Conservation (phyloP, 2,888 invertebrate genomes). For the Acronicta aceris region DNA sequence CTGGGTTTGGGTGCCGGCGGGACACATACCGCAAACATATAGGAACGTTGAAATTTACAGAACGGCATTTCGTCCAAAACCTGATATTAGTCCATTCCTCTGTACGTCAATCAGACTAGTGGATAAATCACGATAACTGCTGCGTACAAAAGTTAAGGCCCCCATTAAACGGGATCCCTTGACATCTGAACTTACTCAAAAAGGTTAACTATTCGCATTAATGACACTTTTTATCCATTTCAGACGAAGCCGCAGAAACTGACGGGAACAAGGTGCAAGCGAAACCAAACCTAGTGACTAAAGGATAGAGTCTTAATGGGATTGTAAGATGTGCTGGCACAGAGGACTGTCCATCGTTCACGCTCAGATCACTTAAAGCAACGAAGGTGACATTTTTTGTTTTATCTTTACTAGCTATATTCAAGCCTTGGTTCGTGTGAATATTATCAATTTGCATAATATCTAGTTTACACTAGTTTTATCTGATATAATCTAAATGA, state of each 20-base stretch:
- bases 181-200: constrained; percentile 46
- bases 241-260: constrained; percentile 36
- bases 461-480: no score
- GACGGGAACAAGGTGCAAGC: constrained; percentile 9
- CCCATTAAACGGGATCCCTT: constrained; percentile 53
- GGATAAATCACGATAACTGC: constrained; percentile 14
- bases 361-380: constrained; percentile 65
- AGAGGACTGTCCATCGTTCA: constrained; percentile 52
- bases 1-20: no score
- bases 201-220: constrained; percentile 51
- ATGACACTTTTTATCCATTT: constrained; percentile 49
- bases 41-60: background rate
- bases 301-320: constrained; percentile 46
- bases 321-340: constrained; percentile 63
- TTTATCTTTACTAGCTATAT: constrained; percentile 26
- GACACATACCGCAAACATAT: no score
- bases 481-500: no score
- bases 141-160: constrained; percentile 51
- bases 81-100: background rate
- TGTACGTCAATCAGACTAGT: constrained; percentile 1
- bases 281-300: constrained; percentile 23
- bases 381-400: constrained; percentile 66
- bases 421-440: background rate
- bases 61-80: no score
- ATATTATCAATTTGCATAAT: background rate